phyloP scores from a whole-genome alignment of 2,797 vertebrate genomes.

The Amniataba percoides region DNA sequence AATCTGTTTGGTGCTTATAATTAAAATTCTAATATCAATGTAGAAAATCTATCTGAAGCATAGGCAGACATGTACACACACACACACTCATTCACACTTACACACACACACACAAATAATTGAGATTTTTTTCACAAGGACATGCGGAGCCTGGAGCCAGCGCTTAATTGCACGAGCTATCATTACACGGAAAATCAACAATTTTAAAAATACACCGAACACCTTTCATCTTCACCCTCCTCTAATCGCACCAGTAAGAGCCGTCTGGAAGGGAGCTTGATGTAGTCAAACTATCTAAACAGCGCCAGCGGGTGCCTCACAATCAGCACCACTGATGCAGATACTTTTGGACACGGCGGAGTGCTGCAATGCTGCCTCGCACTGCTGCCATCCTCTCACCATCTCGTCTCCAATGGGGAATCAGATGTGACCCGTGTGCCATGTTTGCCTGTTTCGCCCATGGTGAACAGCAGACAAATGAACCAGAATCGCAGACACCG shows the following conservation, averaged over 20 bases:
- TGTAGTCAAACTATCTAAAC: constrained; percentile 88
- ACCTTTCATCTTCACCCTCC: constrained; percentile 86
- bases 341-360: constrained; percentile 81
- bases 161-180: constrained; percentile 87
- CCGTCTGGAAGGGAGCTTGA: constrained; percentile 83
- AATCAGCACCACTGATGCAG: constrained; percentile 83
- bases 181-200: constrained; percentile 89
- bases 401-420: constrained; percentile 75
- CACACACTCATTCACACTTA: constrained; percentile 25
- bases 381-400: constrained; percentile 79
- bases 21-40: constrained; percentile 47
- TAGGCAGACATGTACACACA: constrained; percentile 35
- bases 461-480: constrained; percentile 79
- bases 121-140: constrained; percentile 87
- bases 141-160: constrained; percentile 84
- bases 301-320: constrained; percentile 83
- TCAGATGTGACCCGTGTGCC: constrained; percentile 81
- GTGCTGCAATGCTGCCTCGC: constrained; percentile 74
- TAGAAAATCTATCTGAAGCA: constrained; percentile 55
- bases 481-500: constrained; percentile 66
- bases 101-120: constrained; percentile 80
- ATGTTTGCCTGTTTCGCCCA: constrained; percentile 76
- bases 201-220: constrained; percentile 89
- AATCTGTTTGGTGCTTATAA: constrained; percentile 41
- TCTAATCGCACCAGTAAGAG: constrained; percentile 86